Evolutionary conservation across 1,140 invertebrate species (phyloP).

Genomic region (Ylistrum balloti): DNA sequence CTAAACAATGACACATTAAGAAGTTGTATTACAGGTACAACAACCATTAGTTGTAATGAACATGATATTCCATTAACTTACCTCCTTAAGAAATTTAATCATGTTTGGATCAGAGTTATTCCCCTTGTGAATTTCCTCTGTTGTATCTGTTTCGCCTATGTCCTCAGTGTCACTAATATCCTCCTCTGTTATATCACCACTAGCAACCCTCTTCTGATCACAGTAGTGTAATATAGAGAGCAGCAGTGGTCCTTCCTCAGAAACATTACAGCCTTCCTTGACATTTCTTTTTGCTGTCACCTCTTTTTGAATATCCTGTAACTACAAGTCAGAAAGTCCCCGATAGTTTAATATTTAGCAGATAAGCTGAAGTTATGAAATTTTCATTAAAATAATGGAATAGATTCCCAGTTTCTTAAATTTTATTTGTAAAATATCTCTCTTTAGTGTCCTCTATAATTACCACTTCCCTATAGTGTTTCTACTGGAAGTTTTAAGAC

Average conservation of each 20-base stretch:
- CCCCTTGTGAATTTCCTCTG: conserved; percentile 42
- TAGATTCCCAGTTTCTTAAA: too few relatives aligned
- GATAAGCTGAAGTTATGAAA: too few relatives aligned
- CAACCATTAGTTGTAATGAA: too few relatives aligned
- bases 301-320: not conserved
- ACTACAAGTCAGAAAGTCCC: too few relatives aligned
- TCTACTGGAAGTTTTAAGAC: too few relatives aligned
- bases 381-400: too few relatives aligned
- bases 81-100: not conserved
- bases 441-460: too few relatives aligned
- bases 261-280: not conserved
- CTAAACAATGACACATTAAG: not conserved
- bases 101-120: conserved; percentile 35
- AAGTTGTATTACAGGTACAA: too few relatives aligned
- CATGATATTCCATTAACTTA: not conserved
- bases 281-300: not conserved
- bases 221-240: conserved; percentile 49
- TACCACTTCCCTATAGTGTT: too few relatives aligned
- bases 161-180: conserved; percentile 57
- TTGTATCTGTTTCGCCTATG: conserved; percentile 24
- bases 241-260: conserved; percentile 13
- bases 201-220: conserved; percentile 61
- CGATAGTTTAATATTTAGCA: too few relatives aligned
- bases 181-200: conserved; percentile 64
- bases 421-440: too few relatives aligned